phyloP scores from a whole-genome alignment of 2,113 vertebrate species.

The Psilopogon haemacephalus region DNA sequence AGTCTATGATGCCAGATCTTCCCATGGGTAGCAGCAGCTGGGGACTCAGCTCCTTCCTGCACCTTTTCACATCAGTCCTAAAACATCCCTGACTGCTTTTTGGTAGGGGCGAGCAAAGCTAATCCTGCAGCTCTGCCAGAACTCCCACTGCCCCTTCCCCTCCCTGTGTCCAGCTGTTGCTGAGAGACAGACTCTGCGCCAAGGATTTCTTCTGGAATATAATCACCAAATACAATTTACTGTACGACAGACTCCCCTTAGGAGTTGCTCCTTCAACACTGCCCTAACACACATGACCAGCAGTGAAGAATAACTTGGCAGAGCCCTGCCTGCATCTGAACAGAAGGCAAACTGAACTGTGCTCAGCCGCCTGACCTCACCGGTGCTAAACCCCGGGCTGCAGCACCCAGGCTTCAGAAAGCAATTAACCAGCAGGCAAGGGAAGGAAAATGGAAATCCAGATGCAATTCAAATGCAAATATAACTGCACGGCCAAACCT shows the following conservation, averaged over 20 bases:
- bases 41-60: neutral
- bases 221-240: neutral
- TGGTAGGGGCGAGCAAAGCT: neutral
- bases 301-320: neutral
- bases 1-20: neutral
- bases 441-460: slow-evolving; percentile 20
- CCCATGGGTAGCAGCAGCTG: neutral
- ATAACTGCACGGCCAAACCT: slow-evolving; percentile 22
- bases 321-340: neutral
- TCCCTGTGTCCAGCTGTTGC: neutral
- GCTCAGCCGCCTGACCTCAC: neutral
- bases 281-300: neutral
- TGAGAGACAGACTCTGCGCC: neutral
- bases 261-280: neutral
- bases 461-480: slow-evolving; percentile 52
- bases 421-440: slow-evolving; percentile 3
- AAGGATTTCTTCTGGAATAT: neutral
- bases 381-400: neutral
- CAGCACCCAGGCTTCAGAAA: neutral
- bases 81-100: neutral
- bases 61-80: neutral
- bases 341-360: neutral
- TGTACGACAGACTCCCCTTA: neutral
- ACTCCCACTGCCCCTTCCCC: neutral
- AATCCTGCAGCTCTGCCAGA: neutral